A percentile compares a stretch with the other conserved stretches of the same genome.
Evolutionary conservation across 1,140 invertebrate species (phyloP).

Genomic region (Papilio glaucus): DNA sequence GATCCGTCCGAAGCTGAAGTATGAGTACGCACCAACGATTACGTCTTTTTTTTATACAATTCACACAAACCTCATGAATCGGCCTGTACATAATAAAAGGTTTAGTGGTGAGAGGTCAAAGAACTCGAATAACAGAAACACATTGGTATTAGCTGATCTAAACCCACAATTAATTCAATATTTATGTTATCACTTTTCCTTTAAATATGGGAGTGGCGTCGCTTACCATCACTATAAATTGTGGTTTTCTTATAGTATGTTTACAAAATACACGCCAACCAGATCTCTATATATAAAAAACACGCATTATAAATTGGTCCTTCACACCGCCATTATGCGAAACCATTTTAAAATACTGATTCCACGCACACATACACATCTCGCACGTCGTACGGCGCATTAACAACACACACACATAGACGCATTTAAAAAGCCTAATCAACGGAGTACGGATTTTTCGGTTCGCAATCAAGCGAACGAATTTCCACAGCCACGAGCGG

Average conservation of each 20-base stretch:
- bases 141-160: too few relatives aligned
- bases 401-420: slow-evolving; percentile 57
- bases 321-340: slow-evolving; percentile 29
- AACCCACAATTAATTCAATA: too few relatives aligned
- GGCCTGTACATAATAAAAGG: too few relatives aligned
- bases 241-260: not conserved
- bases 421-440: slow-evolving; percentile 75
- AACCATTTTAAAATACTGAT: slow-evolving; percentile 39
- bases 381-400: slow-evolving; percentile 33
- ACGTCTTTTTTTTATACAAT: too few relatives aligned
- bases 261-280: not conserved
- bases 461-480: slow-evolving; percentile 75
- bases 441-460: slow-evolving; percentile 72
- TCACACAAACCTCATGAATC: too few relatives aligned
- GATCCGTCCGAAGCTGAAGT: too few relatives aligned
- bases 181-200: too few relatives aligned
- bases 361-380: slow-evolving; percentile 34
- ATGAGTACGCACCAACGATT: too few relatives aligned
- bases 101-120: too few relatives aligned
- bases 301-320: slow-evolving; percentile 17
- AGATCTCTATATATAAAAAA: slow-evolving; percentile 15
- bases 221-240: not conserved
- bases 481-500: slow-evolving; percentile 72
- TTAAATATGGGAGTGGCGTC: too few relatives aligned
- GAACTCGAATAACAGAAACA: too few relatives aligned